These are phyloP conservation scores for Epinotia nisella DNA, from an alignment of 2,888 invertebrate species.

Conservation along the genomic window DNA sequence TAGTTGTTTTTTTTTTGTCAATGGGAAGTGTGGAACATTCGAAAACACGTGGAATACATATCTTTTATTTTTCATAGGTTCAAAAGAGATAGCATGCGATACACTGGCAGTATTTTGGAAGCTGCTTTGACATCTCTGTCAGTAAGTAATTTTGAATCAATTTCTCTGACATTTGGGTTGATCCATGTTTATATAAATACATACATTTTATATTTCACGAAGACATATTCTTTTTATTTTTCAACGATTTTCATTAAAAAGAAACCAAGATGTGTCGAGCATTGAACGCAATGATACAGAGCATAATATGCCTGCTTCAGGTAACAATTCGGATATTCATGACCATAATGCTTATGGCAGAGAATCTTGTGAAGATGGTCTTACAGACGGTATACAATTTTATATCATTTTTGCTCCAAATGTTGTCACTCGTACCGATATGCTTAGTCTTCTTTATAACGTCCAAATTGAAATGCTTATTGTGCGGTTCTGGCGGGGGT, in stretches of 20 bases:
- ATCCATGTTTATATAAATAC: slow-evolving; percentile 9
- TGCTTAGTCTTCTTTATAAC: slow-evolving; percentile 71
- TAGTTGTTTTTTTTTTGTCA: too few species aligned
- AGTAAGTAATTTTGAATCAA: not conserved
- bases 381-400: slow-evolving; percentile 74
- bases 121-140: not conserved
- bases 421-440: slow-evolving; percentile 72
- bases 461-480: slow-evolving; percentile 67
- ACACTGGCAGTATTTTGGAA: too few species aligned
- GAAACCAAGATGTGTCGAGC: slow-evolving; percentile 70
- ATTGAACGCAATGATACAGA: slow-evolving; percentile 64
- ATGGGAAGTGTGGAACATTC: too few species aligned
- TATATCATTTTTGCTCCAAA: slow-evolving; percentile 71
- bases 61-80: too few species aligned
- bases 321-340: slow-evolving; percentile 74
- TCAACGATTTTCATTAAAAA: not conserved
- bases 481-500: slow-evolving; percentile 71
- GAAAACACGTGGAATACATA: too few species aligned
- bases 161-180: slow-evolving; percentile 9
- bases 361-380: slow-evolving; percentile 72
- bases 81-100: not conserved
- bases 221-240: slow-evolving; percentile 44
- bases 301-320: slow-evolving; percentile 69
- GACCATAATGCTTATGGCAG: slow-evolving; percentile 74
- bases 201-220: slow-evolving; percentile 1